Evolutionary conservation across 2,888 invertebrate genomes (phyloP).

Genomic region (Lithophane leautieri): DNA sequence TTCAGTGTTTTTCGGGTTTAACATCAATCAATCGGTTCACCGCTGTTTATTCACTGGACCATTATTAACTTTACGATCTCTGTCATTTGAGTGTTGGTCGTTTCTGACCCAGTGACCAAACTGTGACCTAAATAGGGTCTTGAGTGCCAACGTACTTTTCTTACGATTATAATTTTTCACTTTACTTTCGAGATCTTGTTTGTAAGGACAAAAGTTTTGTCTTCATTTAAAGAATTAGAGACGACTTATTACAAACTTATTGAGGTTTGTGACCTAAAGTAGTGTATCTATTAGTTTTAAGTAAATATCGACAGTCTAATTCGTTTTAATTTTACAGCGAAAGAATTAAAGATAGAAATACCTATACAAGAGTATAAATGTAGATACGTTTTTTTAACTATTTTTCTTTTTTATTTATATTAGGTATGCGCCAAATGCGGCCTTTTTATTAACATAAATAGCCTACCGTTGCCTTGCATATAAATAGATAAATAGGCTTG

Average conservation of each 20-base stretch:
- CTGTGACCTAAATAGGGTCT: not conserved
- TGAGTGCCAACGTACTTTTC: not conserved
- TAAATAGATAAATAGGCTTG: not conserved
- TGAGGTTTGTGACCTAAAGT: too few species aligned
- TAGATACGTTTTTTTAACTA: too few species aligned
- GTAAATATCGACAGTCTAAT: not conserved
- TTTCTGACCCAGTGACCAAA: not conserved
- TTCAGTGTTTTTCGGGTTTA: not conserved
- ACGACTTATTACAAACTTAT: too few species aligned
- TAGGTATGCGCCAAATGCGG: not conserved
- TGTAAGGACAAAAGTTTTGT: not conserved
- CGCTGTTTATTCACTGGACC: constrained; percentile 3
- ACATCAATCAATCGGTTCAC: constrained; percentile 1
- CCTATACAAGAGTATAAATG: too few species aligned
- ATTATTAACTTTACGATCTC: constrained; percentile 4
- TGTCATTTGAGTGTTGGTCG: constrained; percentile 15
- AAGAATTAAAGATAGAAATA: too few species aligned
- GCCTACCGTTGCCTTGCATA: not conserved
- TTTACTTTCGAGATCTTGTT: not conserved
- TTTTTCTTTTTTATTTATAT: not conserved
- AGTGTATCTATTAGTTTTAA: not conserved
- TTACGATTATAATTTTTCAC: not conserved
- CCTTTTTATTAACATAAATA: not conserved
- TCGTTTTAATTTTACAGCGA: not conserved
- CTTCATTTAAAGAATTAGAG: not conserved